Evolutionary conservation across 2,113 vertebrate genomes (phyloP), one percentile per base, ranked within the genome.

Genomic region (Jaculus jaculus): DNA sequence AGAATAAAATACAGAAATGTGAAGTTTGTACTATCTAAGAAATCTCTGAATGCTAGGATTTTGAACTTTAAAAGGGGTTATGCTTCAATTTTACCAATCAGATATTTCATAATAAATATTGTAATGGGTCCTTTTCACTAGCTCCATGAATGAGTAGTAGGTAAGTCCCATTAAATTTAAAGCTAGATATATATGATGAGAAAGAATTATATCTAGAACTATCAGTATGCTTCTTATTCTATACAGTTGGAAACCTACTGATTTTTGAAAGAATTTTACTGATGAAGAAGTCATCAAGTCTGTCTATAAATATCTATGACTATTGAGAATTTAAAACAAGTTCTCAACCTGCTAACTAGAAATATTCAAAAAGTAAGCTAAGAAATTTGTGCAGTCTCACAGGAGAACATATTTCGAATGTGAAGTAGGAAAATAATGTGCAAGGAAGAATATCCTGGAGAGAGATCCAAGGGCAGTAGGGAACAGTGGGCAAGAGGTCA

Each of bases 301-400:
- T 85, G 23, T 77, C 85, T 79, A 51, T 92, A 94, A 93, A 34
- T 15, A 42, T 82, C 39, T 85, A 63, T 84, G 69, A 85, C 26
- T 82, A 92, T 34, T 95, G 65, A 66, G 9, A 47, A 32, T 79
- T 90, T 71, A 69, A 78, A 92, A 90, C 10, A 72, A 80, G 39
- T 82, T 47, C 34, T 89, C 69, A 3, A 30, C 42, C 30, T 17
- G 23, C 54, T 26, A 80, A 51, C 63, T 2, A 47, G 21, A 42
- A 23, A n/a, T 51, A 5, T 30, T 74, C n/a, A 75, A 66, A 66
- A 74, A 89, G n/a, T 15, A 89, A n/a, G 18, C 65, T 92, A n/a
- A 84, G 42, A 60, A 66, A 77, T 28, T 72, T 84, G 21, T 77
- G 11, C 2, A 61, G 21, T 74, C 77, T 80, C n/a, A 85, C 77